Evolutionary conservation across 2,888 invertebrate species (phyloP).

Genomic region (Linyphia triangularis): DNA sequence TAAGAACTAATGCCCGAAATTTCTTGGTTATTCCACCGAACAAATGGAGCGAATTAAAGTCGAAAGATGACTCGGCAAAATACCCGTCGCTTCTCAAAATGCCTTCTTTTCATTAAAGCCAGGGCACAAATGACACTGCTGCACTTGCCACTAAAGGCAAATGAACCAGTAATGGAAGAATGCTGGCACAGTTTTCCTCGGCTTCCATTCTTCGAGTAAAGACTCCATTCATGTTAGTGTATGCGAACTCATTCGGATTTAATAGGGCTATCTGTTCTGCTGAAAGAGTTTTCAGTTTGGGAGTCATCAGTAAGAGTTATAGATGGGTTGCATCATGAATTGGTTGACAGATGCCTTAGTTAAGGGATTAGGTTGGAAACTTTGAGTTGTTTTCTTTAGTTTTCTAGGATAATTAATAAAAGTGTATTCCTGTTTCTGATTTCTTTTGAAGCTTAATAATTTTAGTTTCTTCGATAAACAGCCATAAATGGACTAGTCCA

Average conservation of each 20-base stretch:
- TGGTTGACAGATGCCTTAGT: not conserved
- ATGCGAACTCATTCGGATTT: constrained; percentile 47
- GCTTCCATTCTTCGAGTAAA: not conserved
- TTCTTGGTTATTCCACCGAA: constrained; percentile 32
- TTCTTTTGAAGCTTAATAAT: no score
- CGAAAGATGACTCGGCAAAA: constrained; percentile 57
- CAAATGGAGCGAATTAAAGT: constrained; percentile 61
- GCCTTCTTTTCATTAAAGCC: constrained; percentile 32
- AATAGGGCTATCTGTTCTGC: constrained; percentile 53
- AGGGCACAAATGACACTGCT: constrained; percentile 15
- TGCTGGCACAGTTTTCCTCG: constrained; percentile 10
- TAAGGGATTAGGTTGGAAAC: not conserved
- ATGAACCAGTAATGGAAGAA: constrained; percentile 39
- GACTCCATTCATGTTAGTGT: not conserved
- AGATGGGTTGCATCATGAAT: not conserved
- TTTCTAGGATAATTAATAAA: no score
- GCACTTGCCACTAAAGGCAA: constrained; percentile 6
- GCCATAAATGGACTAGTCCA: no score
- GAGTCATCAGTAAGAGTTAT: not conserved
- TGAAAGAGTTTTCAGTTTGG: constrained; percentile 4
- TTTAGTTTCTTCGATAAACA: no score
- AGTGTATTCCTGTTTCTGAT: no score
- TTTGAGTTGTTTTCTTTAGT: not conserved
- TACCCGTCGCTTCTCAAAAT: constrained; percentile 2
- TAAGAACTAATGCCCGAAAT: constrained; percentile 17